Base-by-base conservation (phyloP, 2,888 invertebrate genomes). In the Baccha elongata region DNA sequence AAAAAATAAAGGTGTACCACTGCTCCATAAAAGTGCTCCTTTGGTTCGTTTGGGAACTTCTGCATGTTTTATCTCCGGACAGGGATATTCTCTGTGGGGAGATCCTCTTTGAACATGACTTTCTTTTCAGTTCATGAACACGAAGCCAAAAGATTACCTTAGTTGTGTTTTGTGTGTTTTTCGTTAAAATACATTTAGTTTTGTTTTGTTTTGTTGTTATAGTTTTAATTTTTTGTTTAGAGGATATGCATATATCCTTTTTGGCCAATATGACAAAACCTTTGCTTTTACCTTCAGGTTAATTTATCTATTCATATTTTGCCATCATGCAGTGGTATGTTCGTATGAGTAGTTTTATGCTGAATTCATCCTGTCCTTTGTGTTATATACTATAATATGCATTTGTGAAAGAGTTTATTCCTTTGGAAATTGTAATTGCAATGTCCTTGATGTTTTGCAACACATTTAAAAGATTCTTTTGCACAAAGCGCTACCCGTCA, bases 101-200 rank as follows among this genome's bases (percentile, higher is more conserved):
- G 52, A 79, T 58, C 79, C 67, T n/a, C n/a, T 73, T 73, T 79
- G 62, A 73, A 73, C 52, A 67, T 60, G 79, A 68, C 73, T 73
- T 62, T 50, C 69, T 52, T 75, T 80, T 65, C 80, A 76, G 76
- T 76, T 81, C 76, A 69, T 81, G 76, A 81, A 68, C 75, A 81
- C 69, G 15, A 46, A 73, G 48, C 48, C 60, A 71, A 67, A 55
- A 74, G 80, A 80, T 80, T 80, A 64, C 62, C 55, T 73, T 64
- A 46, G 62, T 73, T 80, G 48, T 74, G 48, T 48, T 55, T 35
- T 23, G 23, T 42, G 15, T 40, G 40, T 10, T 21, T 52, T 72
- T 58, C 17, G 72, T 71, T 60, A 53, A 53, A 53, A 53, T 32
- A 52, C 52, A 52, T 11, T 15, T 17, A 11, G 17, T 10, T 8